Evolutionary conservation across 2,797 vertebrate species (phyloP), one percentile per base, ranked within the genome.

Genomic region (Enteromius argenteus): DNA sequence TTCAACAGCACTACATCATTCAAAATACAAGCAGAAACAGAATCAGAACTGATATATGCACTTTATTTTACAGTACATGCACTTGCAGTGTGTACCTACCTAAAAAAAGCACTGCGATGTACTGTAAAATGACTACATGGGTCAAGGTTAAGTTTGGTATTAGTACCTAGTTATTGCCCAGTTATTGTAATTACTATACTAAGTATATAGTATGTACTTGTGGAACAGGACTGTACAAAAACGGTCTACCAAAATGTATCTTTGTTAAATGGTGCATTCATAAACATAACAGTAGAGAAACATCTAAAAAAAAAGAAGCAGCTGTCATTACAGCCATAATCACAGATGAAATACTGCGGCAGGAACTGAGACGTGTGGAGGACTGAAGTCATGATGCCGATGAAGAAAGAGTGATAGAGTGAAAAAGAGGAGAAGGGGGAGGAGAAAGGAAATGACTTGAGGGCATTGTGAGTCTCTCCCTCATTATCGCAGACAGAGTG

Each of bases 401-500:
- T 74, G 85, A 85, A 84, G 79, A 68, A 83, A 64, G 71, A 82
- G 80, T 32, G 58, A 79, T 71, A 79, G 51, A 46, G 72, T 27
- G 74, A 53, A 86, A 73, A 49, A 92, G 91, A 93, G 90, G 91
- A 93, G 93, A 89, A 89, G 90, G 74, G 74, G 90, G 87, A 89
- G 90, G 91, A 89, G 87, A 88, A 90, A 91, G 93, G 92, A 95
- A 95, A 95, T 95, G 91, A 95, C 94, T 94, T 94, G 85, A 91
- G 94, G 94, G 95, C 91, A 93, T 95, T 93, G 89, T 84, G 88
- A 91, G 94, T 95, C 94, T 95, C 94, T 94, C 90, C 90, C 93
- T 95, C 94, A 95, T 96, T 95, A 95, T 94, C 93, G 91, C 91
- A 93, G 93, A 91, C 92, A 93, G 93, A 95, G 95, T 94, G 93